These are phyloP conservation scores for Limenitis camilla DNA, from an alignment of 2,888 invertebrate genomes.

Conservation along the genomic window DNA sequence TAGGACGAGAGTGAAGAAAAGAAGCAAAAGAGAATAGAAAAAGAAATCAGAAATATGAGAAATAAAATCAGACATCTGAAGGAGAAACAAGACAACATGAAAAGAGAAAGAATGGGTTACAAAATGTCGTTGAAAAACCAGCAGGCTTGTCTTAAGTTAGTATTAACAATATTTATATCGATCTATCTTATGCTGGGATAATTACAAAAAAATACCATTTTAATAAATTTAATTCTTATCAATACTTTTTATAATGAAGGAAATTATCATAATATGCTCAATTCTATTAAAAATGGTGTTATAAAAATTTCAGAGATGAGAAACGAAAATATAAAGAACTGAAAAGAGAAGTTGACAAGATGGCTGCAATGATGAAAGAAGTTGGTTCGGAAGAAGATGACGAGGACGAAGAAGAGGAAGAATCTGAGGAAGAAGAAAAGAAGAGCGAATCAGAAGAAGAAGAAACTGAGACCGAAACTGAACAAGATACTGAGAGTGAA, in stretches of 20 bases:
- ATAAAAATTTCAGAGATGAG: slow-evolving; percentile 84
- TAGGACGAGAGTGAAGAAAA: slow-evolving; percentile 76
- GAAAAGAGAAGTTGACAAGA: slow-evolving; percentile 92
- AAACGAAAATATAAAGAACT: slow-evolving; percentile 87
- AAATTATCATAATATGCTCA: no score
- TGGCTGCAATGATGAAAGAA: slow-evolving; percentile 91
- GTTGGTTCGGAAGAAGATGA: slow-evolving; percentile 82
- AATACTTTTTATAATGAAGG: no score
- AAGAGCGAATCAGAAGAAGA: slow-evolving; percentile 70
- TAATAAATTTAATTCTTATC: not conserved
- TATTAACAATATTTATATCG: slow-evolving; percentile 17
- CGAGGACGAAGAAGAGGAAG: slow-evolving; percentile 77
- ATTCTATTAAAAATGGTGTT: no score
- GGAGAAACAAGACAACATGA: slow-evolving; percentile 85
- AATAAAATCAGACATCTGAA: slow-evolving; percentile 79
- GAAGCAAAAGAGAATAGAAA: slow-evolving; percentile 77
- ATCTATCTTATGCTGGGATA: no score
- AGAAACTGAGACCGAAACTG: slow-evolving; percentile 78
- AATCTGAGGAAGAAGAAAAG: slow-evolving; percentile 76
- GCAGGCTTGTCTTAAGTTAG: slow-evolving; percentile 81
- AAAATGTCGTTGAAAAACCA: slow-evolving; percentile 88
- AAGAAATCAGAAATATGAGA: slow-evolving; percentile 76
- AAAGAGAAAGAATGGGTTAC: slow-evolving; percentile 84
- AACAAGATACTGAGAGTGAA: slow-evolving; percentile 79
- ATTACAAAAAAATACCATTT: not conserved